Base-by-base conservation (phyloP, 1,140 invertebrate genomes). In the Drosophila guanche region DNA sequence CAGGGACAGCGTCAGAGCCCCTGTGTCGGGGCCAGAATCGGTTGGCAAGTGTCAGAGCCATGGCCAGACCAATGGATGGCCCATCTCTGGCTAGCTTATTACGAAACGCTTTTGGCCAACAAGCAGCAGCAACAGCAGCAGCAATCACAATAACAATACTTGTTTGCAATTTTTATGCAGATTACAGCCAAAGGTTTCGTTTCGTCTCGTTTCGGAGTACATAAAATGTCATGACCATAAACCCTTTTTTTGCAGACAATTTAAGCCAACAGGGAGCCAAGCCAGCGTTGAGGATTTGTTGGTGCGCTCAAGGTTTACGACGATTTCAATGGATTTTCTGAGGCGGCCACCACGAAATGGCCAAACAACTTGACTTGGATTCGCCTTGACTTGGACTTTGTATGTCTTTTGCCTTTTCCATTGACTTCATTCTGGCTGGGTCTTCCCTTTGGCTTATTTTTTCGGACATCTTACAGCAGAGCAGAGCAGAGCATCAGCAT, bases 211-310 rank as follows among this genome's bases (percentile, higher is more conserved):
- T 60, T 68, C 50, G 47, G 58, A 86, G 76, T 84, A 62, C 78
- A 84, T 86, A 84, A 84, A 84, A 81, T 47, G 79, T 84, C 74
- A 81, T 86, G 81, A 86, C 78, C 78, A 85, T 85, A 86, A 86
- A 86, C 83, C 83, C 83, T 86, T 86, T 86, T 76, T 88, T 37
- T 10, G 10, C 83, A 86, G 84, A 83, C 83, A 88, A 86, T 88
- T 86, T 86, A 86, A 86, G 83, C 83, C 83, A 81, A 12, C 33
- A 4, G 10, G 12, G 33, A 86, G 66, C 54, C 67, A 78, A 86
- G 66, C 54, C 67, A 78, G 74, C 65, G 55, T 66, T 10, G 74
- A 65, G 79, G 83, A 88, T 81, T 83, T 88, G 75, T 55, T 73
- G 74, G 43, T 33, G 63, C 63, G 57, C 69, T 74, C 58, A 70